Conservation (phyloP, 2,113 vertebrate species). For the Glaucidium brasilianum region DNA sequence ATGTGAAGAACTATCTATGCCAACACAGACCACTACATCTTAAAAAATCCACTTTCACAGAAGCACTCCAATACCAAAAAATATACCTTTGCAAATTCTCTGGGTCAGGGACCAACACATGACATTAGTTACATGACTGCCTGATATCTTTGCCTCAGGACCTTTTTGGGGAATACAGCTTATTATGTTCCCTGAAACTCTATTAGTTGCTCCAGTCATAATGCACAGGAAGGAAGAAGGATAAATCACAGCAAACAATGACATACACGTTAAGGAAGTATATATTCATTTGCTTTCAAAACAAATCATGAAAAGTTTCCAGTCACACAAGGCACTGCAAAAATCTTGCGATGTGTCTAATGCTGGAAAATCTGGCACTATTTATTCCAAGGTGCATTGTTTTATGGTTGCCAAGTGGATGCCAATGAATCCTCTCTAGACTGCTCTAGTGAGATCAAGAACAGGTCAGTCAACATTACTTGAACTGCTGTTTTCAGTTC, state of each 20-base stretch:
- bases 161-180: fast-evolving
- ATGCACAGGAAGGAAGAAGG: background rate
- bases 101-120: background rate
- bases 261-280: background rate
- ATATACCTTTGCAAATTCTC: background rate
- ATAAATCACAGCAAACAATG: background rate
- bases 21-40: background rate
- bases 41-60: background rate
- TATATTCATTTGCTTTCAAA: background rate
- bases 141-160: background rate
- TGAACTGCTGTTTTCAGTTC: background rate
- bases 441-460: background rate
- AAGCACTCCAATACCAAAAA: background rate
- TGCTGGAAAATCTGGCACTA: background rate
- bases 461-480: background rate
- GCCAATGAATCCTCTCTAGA: background rate
- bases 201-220: background rate
- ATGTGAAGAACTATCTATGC: background rate
- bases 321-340: background rate
- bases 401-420: background rate
- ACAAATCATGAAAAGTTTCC: background rate
- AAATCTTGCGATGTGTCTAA: background rate
- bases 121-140: background rate
- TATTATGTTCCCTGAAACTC: background rate
- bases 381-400: background rate